Evolutionary conservation across 1,140 invertebrate species (phyloP).

Genomic region (Gyrodactylus bullatarudis): DNA sequence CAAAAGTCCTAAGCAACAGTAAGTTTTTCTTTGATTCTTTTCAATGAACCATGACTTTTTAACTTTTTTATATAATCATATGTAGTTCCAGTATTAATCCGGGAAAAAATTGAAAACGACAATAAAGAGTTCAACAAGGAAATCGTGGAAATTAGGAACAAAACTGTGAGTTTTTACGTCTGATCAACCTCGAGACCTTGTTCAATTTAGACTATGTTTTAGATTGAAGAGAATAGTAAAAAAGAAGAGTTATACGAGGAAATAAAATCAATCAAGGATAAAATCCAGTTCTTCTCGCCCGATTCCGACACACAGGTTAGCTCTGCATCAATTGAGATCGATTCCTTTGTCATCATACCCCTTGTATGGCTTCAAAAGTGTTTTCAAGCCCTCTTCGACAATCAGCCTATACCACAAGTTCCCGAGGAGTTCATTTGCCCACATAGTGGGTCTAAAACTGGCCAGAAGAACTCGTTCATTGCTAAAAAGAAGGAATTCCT

Average conservation of each 20-base stretch:
- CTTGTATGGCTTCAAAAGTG: background rate
- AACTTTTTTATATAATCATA: too few relatives aligned
- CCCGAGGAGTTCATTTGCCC: background rate
- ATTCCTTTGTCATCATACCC: background rate
- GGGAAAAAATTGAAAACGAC: background rate
- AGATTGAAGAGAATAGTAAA: background rate
- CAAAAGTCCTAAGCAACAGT: too few relatives aligned
- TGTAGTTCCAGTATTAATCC: too few relatives aligned
- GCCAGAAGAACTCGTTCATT: background rate
- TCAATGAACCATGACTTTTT: too few relatives aligned
- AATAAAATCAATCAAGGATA: background rate
- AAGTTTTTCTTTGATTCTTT: too few relatives aligned
- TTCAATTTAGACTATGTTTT: background rate
- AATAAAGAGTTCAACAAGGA: background rate
- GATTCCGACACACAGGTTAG: background rate
- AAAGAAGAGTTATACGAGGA: background rate
- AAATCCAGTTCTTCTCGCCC: background rate
- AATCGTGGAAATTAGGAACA: background rate
- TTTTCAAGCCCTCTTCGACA: background rate
- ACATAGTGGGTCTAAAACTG: background rate
- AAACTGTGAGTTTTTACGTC: background rate
- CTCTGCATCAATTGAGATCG: background rate
- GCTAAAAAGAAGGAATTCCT: too few relatives aligned
- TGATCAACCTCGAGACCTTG: background rate
- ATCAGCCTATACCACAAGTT: background rate